Conservation (phyloP, 2,113 vertebrate species). For the Theropithecus gelada region DNA sequence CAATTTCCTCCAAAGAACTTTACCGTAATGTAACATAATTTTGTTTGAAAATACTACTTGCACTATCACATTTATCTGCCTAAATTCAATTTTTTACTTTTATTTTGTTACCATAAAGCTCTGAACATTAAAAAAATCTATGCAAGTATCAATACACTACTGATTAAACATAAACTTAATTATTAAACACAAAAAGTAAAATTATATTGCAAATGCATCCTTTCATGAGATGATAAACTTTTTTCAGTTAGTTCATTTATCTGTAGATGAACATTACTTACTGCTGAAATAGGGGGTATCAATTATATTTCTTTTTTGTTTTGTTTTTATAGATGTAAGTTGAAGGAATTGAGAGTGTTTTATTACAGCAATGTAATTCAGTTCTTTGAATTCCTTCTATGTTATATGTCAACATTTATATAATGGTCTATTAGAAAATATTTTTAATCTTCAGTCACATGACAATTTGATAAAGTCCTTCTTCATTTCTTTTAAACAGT, state of each 20-base stretch:
- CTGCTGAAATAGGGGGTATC: neutral
- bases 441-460: conserved; percentile 4
- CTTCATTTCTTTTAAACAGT: neutral
- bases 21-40: neutral
- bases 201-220: neutral
- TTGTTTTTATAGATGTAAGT: neutral
- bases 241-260: neutral
- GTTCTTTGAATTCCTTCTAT: conserved; percentile 14
- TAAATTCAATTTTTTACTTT: neutral
- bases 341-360: neutral
- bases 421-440: conserved; percentile 14
- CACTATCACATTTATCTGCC: neutral
- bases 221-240: neutral
- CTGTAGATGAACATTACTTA: neutral
- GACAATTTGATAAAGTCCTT: conserved; percentile 24
- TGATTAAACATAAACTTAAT: neutral
- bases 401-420: neutral
- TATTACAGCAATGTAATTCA: neutral
- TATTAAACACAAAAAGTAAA: neutral
- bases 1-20: neutral
- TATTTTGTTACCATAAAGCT: neutral
- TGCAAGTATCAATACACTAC: neutral
- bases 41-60: neutral
- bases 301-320: conserved; percentile 5
- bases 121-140: neutral